Evolutionary conservation across 2,797 vertebrate species (phyloP).

Genomic region (Prunella strophiata): DNA sequence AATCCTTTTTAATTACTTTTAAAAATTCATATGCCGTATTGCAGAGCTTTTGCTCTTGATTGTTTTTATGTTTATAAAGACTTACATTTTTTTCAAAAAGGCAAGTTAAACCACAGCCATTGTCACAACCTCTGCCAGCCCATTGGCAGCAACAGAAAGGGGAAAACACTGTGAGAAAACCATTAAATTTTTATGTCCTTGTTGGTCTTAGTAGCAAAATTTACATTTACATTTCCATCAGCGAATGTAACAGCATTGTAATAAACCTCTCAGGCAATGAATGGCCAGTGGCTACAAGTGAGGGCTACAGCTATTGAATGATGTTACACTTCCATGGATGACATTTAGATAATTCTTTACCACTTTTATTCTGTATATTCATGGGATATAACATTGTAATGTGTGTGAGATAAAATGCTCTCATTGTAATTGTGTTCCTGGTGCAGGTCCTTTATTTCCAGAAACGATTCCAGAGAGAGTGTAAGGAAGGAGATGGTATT

Average conservation of each 20-base stretch:
- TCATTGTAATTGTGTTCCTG: neutral
- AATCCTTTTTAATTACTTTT: slow-evolving; percentile 39
- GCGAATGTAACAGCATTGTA: neutral
- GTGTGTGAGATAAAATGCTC: neutral
- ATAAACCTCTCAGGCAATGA: neutral
- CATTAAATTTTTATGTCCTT: neutral
- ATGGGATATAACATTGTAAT: neutral
- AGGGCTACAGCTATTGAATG: neutral
- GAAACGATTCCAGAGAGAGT: rapidly evolving
- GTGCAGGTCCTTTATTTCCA: neutral
- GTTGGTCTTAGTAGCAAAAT: neutral
- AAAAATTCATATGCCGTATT: neutral
- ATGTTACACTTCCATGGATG: neutral
- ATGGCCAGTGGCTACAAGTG: neutral
- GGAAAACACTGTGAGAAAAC: neutral
- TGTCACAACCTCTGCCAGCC: neutral
- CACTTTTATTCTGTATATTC: neutral
- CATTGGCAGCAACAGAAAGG: neutral
- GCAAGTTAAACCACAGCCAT: neutral
- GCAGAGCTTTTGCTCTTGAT: neutral
- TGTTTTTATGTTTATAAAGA: slow-evolving; percentile 8
- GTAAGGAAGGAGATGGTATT: neutral
- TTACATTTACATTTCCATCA: neutral
- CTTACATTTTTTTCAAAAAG: neutral
- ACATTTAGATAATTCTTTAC: neutral